Evolutionary conservation across 1,140 invertebrate genomes (phyloP), one percentile per base, ranked within the genome.

Genomic region (Formica selysi): DNA sequence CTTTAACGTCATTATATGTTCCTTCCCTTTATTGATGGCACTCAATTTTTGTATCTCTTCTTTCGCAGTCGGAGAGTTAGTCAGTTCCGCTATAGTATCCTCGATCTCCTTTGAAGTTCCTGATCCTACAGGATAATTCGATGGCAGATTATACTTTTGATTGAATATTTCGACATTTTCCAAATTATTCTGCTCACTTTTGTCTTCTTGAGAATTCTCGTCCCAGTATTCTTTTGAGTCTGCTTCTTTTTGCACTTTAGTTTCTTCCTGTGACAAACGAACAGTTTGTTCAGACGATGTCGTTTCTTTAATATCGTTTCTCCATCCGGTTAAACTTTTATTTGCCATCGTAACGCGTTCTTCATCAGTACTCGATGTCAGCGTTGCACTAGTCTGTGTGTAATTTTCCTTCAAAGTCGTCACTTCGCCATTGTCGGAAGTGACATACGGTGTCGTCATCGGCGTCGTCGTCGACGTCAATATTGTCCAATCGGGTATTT

Each of bases 401-500:
- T 41, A 36, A 7, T 70, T 51, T 32, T 62, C 74, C 61, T 81
- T 81, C 61, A 61, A 16, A 4, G 87, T 88, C 3, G 89, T 83
- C 1, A 78, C 76, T 51, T 91, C 29, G 19, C 68, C 61, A 48
- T 92, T 11, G 11, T 86, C 48, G 26, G 65, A 57, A 3, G 71
- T 4, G 0, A 61, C 10, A 19, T 73, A 80, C 8, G 44, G 86
- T 64, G 62, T 89, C 38, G 29, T 22, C 59, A 74, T 62, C 5
- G 83, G 65, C 44, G 80, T 83, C 0, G 88, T 83, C 10, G 51
- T 59, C 3, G 84, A 62, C 29, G 81, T 84, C 1, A 85, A 78
- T 19, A 54, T 90, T 1, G 89, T 85, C 92, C 90, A 87, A 19
- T 87, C 87, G 4, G 87, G 79, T 38, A 38, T 1, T 0, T 79